Evolutionary conservation across 1,140 invertebrate species (phyloP).

Genomic region (Paraescarpia echinospica): DNA sequence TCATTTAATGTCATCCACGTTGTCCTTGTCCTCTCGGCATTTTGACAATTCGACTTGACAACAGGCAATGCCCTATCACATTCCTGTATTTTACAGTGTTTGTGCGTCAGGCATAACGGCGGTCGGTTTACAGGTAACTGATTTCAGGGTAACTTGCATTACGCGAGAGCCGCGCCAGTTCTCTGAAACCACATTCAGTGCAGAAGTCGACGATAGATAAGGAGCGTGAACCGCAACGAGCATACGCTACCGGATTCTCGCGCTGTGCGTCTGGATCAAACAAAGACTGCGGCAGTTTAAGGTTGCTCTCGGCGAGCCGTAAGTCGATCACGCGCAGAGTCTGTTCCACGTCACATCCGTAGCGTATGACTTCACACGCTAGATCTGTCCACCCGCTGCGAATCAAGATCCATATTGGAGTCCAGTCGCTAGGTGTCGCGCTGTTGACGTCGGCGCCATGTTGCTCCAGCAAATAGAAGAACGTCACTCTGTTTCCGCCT

Average conservation of each 20-base stretch:
- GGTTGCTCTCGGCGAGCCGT: not conserved
- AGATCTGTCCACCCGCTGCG: not conserved
- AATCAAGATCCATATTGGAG: not conserved
- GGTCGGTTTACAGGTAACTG: not conserved
- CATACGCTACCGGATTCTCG: not conserved
- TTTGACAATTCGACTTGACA: too few species aligned
- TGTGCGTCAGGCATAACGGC: not conserved
- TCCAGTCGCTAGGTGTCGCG: not conserved
- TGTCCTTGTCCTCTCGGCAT: too few species aligned
- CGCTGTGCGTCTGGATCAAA: not conserved
- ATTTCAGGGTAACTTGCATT: not conserved
- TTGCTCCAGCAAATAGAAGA: not conserved
- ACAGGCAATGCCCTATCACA: too few species aligned
- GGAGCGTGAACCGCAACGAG: not conserved
- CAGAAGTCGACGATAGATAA: not conserved
- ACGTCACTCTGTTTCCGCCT: not conserved
- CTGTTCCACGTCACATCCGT: not conserved
- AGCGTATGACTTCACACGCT: not conserved
- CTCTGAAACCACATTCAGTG: not conserved
- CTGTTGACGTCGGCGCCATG: constrained; percentile 2
- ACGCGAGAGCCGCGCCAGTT: not conserved
- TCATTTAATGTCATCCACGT: too few species aligned
- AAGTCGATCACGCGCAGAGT: not conserved
- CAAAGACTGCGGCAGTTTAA: not conserved
- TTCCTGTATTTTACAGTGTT: not conserved